Evolutionary conservation across 2,888 invertebrate species (phyloP), one percentile per base, ranked within the genome.

Genomic region (Habrosyne pyritoides): DNA sequence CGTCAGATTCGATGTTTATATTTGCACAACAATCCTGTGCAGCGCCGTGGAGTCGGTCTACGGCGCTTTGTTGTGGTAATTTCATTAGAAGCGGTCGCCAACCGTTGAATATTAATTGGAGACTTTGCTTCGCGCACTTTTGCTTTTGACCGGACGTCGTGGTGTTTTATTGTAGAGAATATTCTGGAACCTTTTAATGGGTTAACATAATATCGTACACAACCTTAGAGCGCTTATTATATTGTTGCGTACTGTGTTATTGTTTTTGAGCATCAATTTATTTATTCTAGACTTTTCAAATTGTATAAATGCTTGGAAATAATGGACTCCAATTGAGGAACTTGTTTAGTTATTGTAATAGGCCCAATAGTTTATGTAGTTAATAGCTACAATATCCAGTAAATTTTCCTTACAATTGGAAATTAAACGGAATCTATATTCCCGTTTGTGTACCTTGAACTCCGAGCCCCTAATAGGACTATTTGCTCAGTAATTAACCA

Each of bases 11-110:
- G 81, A 87, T 89, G 87, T 86, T 86, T 86, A 83, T 85, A 89
- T 89, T 89, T 86, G 84, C 86, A 84, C 85, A 86, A 83, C 85
- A 86, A 88, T 83, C 80, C 78, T 71, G 71, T 67, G 73, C 79
- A 79, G 71, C 76, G 77, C 71, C 50, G 53, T 63, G 55, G 62
- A 59, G 69, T 61, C 64, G 67, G 61, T 62, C 71, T 71, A 66
- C 68, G 63, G 66, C 75, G 83, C 90, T 89, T 90, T 90, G 89
- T 90, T 86, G 90, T 87, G 90, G 84, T 89, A 87, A 90, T 90
- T 87, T 86, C 86, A 87, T 90, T 87, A 87, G 83, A 81, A 76
- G 77, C 75, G 83, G 78, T 79, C 83, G 80, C 81, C 77, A 69
- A 70, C 73, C 78, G 82, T 75, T 84, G 89, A 84, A 89, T 89